Percentiles rank a stretch among this genome's conserved stretches.
phyloP scores from a whole-genome alignment of 2,113 vertebrate genomes.

The Dermatemys mawii region DNA sequence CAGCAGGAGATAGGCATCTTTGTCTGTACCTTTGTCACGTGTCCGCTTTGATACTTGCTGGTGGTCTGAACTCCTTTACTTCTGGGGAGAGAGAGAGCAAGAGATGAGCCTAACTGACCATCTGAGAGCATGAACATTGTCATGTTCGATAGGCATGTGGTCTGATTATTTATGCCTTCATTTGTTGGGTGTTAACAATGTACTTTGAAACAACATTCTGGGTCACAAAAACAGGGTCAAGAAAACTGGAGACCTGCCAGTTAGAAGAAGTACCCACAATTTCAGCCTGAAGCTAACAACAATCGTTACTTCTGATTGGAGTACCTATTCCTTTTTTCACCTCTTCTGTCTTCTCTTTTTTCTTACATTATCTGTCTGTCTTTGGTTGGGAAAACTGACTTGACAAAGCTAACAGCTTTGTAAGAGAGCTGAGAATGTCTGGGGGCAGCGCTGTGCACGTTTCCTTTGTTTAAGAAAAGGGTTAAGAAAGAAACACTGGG shows the following conservation, averaged over 20 bases:
- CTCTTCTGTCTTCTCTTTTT: background rate
- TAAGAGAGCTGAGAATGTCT: background rate
- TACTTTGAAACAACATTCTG: accelerated
- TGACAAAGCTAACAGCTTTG: background rate
- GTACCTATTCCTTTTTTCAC: background rate
- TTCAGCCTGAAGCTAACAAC: background rate
- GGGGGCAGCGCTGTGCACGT: background rate
- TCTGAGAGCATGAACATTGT: background rate
- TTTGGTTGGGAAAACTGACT: background rate
- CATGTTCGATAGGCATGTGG: background rate
- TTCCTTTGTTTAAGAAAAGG: background rate
- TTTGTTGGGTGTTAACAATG: background rate
- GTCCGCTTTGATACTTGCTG: constrained; percentile 33
- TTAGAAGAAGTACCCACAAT: background rate
- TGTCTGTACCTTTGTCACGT: constrained; percentile 54
- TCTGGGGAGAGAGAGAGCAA: constrained; percentile 39
- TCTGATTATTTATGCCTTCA: accelerated
- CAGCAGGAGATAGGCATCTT: background rate
- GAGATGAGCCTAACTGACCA: background rate
- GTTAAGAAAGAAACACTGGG: background rate
- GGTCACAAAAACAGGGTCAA: background rate
- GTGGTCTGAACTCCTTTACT: constrained; percentile 38
- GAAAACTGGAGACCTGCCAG: background rate
- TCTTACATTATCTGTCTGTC: background rate
- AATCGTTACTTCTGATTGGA: background rate